Percentiles rank a stretch among this genome's conserved stretches.
Evolutionary conservation across 2,113 vertebrate genomes (phyloP).

Genomic region (Sula dactylatra): DNA sequence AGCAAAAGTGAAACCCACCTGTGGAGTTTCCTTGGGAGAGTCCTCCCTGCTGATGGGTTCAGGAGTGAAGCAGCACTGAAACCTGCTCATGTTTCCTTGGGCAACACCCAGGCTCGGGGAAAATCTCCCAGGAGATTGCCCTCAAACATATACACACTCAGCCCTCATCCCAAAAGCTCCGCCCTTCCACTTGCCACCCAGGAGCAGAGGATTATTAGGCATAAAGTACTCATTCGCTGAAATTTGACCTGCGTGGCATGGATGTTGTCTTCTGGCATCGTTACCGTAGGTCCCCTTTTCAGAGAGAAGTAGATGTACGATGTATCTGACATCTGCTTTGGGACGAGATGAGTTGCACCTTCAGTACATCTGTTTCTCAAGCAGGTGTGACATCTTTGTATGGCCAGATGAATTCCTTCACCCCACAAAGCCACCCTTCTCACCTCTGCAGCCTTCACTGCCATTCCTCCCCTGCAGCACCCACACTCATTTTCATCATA

Average conservation of each 20-base stretch:
- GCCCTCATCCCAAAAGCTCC: not conserved
- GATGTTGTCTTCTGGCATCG: not conserved
- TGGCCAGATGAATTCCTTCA: not conserved
- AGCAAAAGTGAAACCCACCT: constrained; percentile 20
- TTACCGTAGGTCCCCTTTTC: not conserved
- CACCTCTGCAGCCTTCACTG: not conserved
- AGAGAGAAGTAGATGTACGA: not conserved
- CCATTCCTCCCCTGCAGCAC: not conserved
- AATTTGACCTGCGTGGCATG: not conserved
- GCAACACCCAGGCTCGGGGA: constrained; percentile 44
- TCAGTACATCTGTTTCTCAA: not conserved
- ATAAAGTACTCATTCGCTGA: not conserved
- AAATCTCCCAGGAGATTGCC: constrained; percentile 33
- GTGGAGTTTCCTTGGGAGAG: not conserved
- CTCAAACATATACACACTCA: not conserved
- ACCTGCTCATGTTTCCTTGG: constrained; percentile 20
- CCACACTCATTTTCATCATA: not conserved
- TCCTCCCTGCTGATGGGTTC: not conserved
- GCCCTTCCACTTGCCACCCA: not conserved
- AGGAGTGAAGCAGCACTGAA: constrained; percentile 18
- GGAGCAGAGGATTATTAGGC: not conserved
- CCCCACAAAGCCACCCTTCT: not conserved
- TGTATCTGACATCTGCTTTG: not conserved
- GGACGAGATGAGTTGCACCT: not conserved
- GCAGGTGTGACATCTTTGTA: not conserved